Conservation (phyloP, 2,888 invertebrate species). For the Osmoderma eremita region DNA sequence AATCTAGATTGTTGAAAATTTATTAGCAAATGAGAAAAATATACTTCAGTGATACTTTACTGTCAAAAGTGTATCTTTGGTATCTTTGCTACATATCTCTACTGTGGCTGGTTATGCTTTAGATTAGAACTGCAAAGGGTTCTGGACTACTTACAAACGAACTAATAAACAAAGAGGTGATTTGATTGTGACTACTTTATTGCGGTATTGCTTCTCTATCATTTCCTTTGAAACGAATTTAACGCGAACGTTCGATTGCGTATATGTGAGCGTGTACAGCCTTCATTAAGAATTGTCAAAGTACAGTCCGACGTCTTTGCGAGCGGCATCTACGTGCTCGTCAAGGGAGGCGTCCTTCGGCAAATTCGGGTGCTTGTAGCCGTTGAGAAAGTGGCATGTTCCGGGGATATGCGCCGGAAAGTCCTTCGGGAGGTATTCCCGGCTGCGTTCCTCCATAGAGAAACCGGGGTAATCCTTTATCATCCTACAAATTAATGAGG, state of each 20-base stretch:
- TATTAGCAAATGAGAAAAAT: too few species aligned
- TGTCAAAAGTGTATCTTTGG: too few species aligned
- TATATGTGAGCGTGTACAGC: slow-evolving; percentile 9
- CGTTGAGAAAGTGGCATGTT: slow-evolving; percentile 86
- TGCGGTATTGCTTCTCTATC: not conserved
- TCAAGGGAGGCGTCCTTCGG: slow-evolving; percentile 70
- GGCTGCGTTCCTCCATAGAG: slow-evolving; percentile 78
- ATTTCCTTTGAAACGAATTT: not conserved
- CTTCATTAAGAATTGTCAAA: slow-evolving; percentile 49
- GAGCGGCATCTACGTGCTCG: slow-evolving; percentile 75
- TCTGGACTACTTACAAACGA: not conserved
- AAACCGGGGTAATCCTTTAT: slow-evolving; percentile 81
- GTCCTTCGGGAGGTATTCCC: slow-evolving; percentile 83
- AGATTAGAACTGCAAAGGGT: not conserved
- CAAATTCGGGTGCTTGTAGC: slow-evolving; percentile 78
- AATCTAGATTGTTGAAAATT: too few species aligned
- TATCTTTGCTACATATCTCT: too few species aligned
- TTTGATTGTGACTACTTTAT: not conserved
- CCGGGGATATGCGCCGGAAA: slow-evolving; percentile 82
- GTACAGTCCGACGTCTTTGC: slow-evolving; percentile 71
- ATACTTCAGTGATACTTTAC: too few species aligned
- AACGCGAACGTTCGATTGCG: not conserved
- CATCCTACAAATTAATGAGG: slow-evolving; percentile 68
- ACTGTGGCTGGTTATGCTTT: too few species aligned
- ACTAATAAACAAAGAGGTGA: not conserved